These are phyloP conservation scores for Alloscopus bannaensis DNA, from an alignment of 2,888 invertebrate species.

Conservation along the genomic window DNA sequence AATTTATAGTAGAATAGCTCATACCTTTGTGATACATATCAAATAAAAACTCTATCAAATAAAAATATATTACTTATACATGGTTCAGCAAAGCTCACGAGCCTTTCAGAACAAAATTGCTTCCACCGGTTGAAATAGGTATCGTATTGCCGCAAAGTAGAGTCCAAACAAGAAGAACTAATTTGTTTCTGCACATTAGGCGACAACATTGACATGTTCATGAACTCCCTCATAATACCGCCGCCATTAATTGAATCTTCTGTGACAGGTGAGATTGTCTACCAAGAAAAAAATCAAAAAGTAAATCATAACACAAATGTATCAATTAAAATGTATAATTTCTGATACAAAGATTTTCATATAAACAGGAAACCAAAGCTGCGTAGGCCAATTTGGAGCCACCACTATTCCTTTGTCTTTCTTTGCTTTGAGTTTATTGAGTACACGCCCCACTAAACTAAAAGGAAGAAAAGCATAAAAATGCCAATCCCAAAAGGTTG, in stretches of 20 bases:
- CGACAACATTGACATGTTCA: neutral
- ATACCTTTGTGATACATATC: neutral
- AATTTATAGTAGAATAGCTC: slow-evolving; percentile 13
- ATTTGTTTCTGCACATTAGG: slow-evolving; percentile 1
- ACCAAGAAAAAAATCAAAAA: no score
- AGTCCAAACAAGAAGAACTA: neutral
- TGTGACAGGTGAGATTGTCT: neutral
- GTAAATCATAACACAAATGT: neutral
- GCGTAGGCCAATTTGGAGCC: slow-evolving; percentile 35
- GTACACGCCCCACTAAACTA: slow-evolving; percentile 1
- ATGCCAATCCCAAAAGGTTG: slow-evolving; percentile 9
- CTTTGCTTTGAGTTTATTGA: slow-evolving; percentile 32
- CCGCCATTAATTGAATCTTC: neutral
- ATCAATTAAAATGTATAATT: neutral
- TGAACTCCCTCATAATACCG: slow-evolving; percentile 7
- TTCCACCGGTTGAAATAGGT: slow-evolving; percentile 28
- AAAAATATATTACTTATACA: neutral
- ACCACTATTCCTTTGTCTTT: slow-evolving; percentile 34
- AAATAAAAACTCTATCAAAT: slow-evolving; percentile 8
- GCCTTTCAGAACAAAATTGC: neutral
- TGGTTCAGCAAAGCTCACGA: neutral
- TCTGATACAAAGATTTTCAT: slow-evolving; percentile 9
- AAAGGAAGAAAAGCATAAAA: slow-evolving; percentile 57
- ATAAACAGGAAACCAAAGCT: slow-evolving; percentile 47
- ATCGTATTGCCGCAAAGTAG: slow-evolving; percentile 36